Evolutionary conservation across 37 sponge, comb jelly and placozoan species (phyloP).

Genomic region (Hexactinellida sp.): DNA sequence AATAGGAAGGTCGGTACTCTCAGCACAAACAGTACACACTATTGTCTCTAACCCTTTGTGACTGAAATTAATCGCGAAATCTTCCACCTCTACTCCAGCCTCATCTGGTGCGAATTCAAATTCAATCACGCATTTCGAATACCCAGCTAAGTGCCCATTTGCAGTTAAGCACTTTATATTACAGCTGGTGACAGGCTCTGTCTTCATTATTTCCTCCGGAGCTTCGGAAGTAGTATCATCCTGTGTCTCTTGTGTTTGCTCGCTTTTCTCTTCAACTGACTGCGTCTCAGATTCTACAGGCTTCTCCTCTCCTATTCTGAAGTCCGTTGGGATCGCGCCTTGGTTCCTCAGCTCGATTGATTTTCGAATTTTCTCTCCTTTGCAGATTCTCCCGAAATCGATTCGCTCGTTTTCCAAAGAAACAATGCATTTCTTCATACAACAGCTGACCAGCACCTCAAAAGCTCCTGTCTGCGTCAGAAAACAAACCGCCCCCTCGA

Average conservation of each 20-base stretch:
- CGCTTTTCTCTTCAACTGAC: background rate
- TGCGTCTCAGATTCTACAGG: background rate
- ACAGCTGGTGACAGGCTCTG: background rate
- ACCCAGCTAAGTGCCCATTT: background rate
- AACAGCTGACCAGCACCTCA: constrained; percentile 59
- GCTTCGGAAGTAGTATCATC: background rate
- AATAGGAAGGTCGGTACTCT: background rate
- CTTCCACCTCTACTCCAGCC: background rate
- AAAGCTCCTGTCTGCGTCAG: constrained; percentile 83
- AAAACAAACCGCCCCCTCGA: constrained; percentile 47
- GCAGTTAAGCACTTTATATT: background rate
- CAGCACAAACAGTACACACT: background rate
- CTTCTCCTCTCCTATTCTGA: constrained; percentile 23
- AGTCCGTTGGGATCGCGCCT: constrained; percentile 62
- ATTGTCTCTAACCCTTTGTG: background rate
- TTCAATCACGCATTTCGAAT: background rate
- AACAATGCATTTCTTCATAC: constrained; percentile 46
- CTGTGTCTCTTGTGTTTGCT: background rate
- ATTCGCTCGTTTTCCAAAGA: constrained; percentile 15
- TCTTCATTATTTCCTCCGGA: background rate
- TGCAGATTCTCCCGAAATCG: constrained; percentile 65
- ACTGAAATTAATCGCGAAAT: constrained; percentile 1
- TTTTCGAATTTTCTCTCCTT: constrained; percentile 50
- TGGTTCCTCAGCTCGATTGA: constrained; percentile 40
- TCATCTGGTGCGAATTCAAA: background rate